Base-by-base conservation (phyloP, 2,797 vertebrate species). In the Morus bassanus region DNA sequence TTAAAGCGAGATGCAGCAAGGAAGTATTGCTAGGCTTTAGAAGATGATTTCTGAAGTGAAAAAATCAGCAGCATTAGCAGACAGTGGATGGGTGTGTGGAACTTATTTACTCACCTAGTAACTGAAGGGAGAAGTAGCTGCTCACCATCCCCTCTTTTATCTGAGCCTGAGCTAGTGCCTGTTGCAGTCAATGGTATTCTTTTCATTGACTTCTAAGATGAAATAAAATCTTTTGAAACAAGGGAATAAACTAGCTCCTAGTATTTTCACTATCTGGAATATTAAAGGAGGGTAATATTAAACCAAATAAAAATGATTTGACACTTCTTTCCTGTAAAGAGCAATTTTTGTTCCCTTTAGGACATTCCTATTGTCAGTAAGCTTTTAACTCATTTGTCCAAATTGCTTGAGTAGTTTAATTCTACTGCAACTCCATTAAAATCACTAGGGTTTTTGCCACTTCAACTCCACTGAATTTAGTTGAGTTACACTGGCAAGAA, bases 381-480 rank as follows among this genome's bases (percentile, higher is more conserved):
- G 57, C 50, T 96, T 91, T 92, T 85, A 89, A 68, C 37, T 80
- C 33, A 45, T 88, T 96, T 91, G 72, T 88, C 65, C 73, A 85
- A 82, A 93, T 72, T 81, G 54, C 69, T 65, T 28, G 37, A 95
- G 54, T 48, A 88, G 39, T 73, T 72, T 94, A 95, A 94, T 95
- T 93, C 80, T 85, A 53, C 33, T 64, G 57, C 57, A 80, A n/a
- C 45, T 89, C 57, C 6, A 14, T 80, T 89, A 85, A 87, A 95
- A 67, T 67, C 80, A 74, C 39, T 11, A 63, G 10, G 17, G 39
- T 35, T 41, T 86, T 82, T 77, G 33, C 59, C 64, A 85, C 61
- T 95, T 92, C 65, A 77, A 33, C 43, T 74, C 75, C 57, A 54
- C 6, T 18, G 27, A 89, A 69, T 65, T 85, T 59, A 77, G 33